phyloP scores from a whole-genome alignment of 2,888 invertebrate species.

The Lacanobia wlatinum region DNA sequence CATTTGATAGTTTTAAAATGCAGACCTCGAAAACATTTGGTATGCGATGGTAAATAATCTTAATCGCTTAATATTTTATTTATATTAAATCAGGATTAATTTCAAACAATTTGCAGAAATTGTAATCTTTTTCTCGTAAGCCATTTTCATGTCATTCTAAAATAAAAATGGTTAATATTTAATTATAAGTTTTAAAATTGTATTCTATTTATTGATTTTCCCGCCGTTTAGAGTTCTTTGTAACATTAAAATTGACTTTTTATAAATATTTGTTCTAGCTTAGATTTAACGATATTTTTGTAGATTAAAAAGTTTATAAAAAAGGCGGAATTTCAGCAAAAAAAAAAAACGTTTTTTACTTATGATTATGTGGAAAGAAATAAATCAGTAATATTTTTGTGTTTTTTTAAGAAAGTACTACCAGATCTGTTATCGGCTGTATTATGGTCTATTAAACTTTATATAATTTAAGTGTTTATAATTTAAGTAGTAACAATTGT shows the following conservation, averaged over 20 bases:
- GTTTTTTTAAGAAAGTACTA: constrained; percentile 23
- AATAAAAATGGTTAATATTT: constrained; percentile 28
- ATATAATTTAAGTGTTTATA: constrained; percentile 69
- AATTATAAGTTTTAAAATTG: constrained; percentile 37
- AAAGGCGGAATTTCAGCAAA: constrained; percentile 31
- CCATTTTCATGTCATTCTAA: constrained; percentile 42
- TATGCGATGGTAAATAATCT: constrained; percentile 18
- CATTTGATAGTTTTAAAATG: constrained; percentile 20
- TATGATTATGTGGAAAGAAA: constrained; percentile 13
- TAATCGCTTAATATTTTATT: constrained; percentile 30
- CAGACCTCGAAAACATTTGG: constrained; percentile 45
- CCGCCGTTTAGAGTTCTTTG: constrained; percentile 42
- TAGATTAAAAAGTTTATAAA: constrained; percentile 27
- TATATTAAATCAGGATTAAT: constrained; percentile 20
- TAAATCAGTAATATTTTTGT: constrained; percentile 13
- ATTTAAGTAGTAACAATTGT: constrained; percentile 82
- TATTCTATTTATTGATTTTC: constrained; percentile 48
- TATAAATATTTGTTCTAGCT: constrained; percentile 31
- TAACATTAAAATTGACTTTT: constrained; percentile 24
- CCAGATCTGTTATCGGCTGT: constrained; percentile 56
- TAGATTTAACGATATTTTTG: constrained; percentile 32
- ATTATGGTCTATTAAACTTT: constrained; percentile 65
- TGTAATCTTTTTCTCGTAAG: constrained; percentile 41
- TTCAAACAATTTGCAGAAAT: constrained; percentile 12
- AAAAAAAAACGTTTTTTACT: constrained; percentile 17